phyloP scores from a whole-genome alignment of 2,888 invertebrate genomes.

The Coremacera marginata region DNA sequence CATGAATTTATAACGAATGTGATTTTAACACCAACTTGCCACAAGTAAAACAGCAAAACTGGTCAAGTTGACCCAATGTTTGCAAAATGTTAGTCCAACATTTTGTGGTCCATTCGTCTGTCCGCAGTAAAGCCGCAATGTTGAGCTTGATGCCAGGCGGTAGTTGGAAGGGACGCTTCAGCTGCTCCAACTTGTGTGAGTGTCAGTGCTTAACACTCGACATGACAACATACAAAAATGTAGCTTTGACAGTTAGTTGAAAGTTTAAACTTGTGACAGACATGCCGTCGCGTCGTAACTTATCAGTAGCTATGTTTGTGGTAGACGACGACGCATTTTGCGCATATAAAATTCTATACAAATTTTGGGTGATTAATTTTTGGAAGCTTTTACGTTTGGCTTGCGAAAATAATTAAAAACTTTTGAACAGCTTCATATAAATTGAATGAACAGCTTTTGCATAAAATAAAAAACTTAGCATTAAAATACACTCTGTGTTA shows the following conservation, averaged over 20 bases:
- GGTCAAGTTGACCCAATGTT: constrained; percentile 6
- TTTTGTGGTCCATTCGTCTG: background rate
- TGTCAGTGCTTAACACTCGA: background rate
- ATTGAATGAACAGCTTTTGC: too few relatives aligned
- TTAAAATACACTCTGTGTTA: too few relatives aligned
- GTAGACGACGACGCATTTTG: constrained; percentile 9
- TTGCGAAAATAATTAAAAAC: constrained; percentile 49
- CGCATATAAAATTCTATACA: background rate
- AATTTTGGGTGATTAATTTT: background rate
- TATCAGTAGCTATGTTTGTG: background rate
- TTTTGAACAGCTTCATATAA: constrained; percentile 34
- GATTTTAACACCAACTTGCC: constrained; percentile 1
- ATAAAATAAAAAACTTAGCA: too few relatives aligned
- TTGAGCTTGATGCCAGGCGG: constrained; percentile 13
- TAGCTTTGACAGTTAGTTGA: background rate
- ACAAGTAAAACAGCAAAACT: background rate
- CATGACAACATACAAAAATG: background rate
- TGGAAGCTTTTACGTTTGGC: constrained; percentile 34
- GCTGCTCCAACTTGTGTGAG: background rate
- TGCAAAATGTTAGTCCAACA: background rate
- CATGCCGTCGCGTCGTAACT: background rate
- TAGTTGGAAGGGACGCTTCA: background rate
- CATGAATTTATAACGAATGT: constrained; percentile 13
- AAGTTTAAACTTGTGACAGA: background rate
- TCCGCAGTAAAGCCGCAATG: constrained; percentile 6